Evolutionary conservation across 2,113 vertebrate species (phyloP).

Genomic region (Panurus biarmicus): DNA sequence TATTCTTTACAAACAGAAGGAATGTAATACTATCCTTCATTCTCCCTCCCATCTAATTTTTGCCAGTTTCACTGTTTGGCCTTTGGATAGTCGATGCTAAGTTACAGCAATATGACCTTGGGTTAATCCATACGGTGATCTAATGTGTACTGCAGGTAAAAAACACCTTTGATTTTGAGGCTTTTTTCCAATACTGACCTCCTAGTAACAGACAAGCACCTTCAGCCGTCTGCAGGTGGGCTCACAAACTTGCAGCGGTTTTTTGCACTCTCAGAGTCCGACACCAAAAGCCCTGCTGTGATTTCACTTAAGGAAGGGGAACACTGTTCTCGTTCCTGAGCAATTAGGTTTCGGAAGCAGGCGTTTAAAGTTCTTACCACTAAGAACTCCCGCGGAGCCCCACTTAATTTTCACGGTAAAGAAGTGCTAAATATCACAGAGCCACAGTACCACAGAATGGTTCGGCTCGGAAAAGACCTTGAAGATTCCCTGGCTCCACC

Average conservation of each 20-base stretch:
- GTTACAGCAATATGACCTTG: not conserved
- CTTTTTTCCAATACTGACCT: not conserved
- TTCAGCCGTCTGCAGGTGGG: not conserved
- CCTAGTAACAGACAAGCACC: not conserved
- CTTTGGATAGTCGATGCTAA: not conserved
- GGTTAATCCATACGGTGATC: accelerated
- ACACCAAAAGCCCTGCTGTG: not conserved
- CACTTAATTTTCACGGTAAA: not conserved
- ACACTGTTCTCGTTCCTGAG: not conserved
- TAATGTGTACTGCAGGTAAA: not conserved
- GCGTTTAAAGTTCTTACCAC: not conserved
- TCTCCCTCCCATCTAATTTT: not conserved
- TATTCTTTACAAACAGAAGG: not conserved
- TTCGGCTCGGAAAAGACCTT: not conserved
- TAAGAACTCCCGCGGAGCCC: not conserved
- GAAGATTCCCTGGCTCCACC: not conserved
- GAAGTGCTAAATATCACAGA: accelerated
- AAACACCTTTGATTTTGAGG: not conserved
- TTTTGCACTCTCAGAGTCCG: not conserved
- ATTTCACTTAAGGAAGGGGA: not conserved
- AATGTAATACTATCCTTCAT: not conserved
- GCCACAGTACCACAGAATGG: not conserved
- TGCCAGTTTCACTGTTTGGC: not conserved
- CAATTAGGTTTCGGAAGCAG: not conserved
- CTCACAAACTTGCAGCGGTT: not conserved